Base-by-base conservation (phyloP, 1,140 invertebrate genomes). In the Anthonomus grandis region DNA sequence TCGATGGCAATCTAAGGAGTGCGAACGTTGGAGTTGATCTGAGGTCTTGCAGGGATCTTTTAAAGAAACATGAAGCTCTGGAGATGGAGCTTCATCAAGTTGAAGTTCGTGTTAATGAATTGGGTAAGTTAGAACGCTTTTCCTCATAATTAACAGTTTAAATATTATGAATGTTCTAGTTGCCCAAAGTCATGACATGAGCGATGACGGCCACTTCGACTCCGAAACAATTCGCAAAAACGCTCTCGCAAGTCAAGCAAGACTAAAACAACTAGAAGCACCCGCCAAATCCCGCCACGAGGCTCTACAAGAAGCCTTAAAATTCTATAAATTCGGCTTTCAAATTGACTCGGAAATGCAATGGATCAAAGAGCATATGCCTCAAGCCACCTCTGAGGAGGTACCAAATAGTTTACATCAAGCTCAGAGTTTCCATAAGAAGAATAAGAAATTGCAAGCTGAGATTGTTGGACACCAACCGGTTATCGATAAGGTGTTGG, bases 241-340 rank as follows among this genome's bases (percentile, higher is more conserved):
- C 59, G 90, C 90, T 61, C 80, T 87, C 64, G 82, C 83, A 17
- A 84, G 93, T 61, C 84, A 89, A 69, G 79, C 82, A 25, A 74
- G 79, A 0, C 75, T 89, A 56, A 75, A 78, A 62, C 79, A 79
- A 37, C 73, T 91, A 6, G 77, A 82, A 22, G 81, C 81, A 55
- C 85, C 86, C 2, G 81, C 84, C 0, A 73, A 77, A 15, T 75
- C 76, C 27, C 78, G 94, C 24, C 80, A 90, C n/a, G 83, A 83
- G 21, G 85, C 85, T 10, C 75, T 98, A 3, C 90, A 96, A 69
- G 92, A 95, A 71, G 50, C 64, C 42, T 72, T 81, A 47, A 82
- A 88, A 56, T 90, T 90, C 68, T 93, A 97, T 71, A 95, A 97
- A 73, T 96, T 97, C 75, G 86, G 87, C 19, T 97, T 97, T 70